Evolutionary conservation across 2,113 vertebrate genomes (phyloP).

Genomic region (Entelurus aequoreus): DNA sequence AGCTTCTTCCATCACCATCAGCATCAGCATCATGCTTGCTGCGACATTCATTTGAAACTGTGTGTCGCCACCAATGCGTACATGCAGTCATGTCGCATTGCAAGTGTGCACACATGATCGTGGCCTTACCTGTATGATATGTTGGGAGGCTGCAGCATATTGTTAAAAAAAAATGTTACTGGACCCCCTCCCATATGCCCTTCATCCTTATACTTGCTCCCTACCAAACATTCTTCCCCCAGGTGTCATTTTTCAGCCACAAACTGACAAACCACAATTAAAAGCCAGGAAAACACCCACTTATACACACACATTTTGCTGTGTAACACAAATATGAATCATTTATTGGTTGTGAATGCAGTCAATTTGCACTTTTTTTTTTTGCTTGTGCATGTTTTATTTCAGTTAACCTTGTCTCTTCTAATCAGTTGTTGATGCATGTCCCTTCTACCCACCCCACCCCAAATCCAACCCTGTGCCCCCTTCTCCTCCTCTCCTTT

Average conservation of each 20-base stretch:
- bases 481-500: constrained; percentile 37
- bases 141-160: constrained; percentile 29
- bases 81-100: constrained; percentile 58
- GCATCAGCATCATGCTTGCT: constrained; percentile 16
- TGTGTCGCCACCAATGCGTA: constrained; percentile 20
- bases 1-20: neutral
- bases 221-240: neutral
- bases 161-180: constrained; percentile 8
- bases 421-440: constrained; percentile 70
- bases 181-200: neutral
- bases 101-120: constrained; percentile 35
- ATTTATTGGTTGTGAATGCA: neutral
- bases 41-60: constrained; percentile 13
- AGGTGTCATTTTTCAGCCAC: constrained; percentile 35
- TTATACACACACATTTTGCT: constrained; percentile 5
- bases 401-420: constrained; percentile 37
- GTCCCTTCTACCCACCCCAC: constrained; percentile 45
- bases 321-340: neutral
- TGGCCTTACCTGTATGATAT: neutral
- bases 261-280: constrained; percentile 30
- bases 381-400: constrained; percentile 1
- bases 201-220: neutral
- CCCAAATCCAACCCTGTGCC: constrained; percentile 40
- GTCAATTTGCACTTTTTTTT: neutral
- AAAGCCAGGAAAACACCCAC: constrained; percentile 36